Evolutionary conservation across 2,113 vertebrate species (phyloP).

Genomic region (Poecile atricapillus): DNA sequence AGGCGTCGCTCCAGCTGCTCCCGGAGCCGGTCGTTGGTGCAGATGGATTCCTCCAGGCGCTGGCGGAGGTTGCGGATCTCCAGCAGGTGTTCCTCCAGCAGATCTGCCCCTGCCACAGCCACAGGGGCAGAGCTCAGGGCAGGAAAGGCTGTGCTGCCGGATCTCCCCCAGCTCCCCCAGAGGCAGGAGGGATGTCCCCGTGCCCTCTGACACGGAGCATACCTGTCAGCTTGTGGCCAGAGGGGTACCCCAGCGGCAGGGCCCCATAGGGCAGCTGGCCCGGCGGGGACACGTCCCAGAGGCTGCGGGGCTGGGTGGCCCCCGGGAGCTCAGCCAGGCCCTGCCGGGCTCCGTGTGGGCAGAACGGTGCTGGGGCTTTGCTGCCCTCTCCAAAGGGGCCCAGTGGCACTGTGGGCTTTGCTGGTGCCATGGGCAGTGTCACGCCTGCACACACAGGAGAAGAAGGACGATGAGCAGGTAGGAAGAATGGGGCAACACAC

Average conservation of each 20-base stretch:
- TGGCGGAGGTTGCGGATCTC: slow-evolving; percentile 86
- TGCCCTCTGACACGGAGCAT: background rate
- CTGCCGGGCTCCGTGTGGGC: slow-evolving; percentile 18
- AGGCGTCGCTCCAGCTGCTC: slow-evolving; percentile 84
- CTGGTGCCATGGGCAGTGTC: slow-evolving; percentile 62
- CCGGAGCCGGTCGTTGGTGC: slow-evolving; percentile 84
- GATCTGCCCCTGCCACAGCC: slow-evolving; percentile 72
- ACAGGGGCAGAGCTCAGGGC: background rate
- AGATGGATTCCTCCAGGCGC: slow-evolving; percentile 89
- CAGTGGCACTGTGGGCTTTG: slow-evolving; percentile 51
- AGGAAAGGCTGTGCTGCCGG: accelerated
- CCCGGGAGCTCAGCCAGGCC: background rate
- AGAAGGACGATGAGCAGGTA: background rate
- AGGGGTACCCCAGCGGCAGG: slow-evolving; percentile 71
- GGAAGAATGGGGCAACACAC: background rate
- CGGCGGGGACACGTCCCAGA: slow-evolving; percentile 62
- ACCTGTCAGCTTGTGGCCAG: slow-evolving; percentile 80
- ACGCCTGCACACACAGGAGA: background rate
- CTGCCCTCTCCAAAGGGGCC: slow-evolving; percentile 41
- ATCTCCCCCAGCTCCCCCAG: background rate
- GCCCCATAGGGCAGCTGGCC: slow-evolving; percentile 43
- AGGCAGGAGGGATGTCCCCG: too few species aligned
- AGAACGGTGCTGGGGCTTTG: slow-evolving; percentile 33
- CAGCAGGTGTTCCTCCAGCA: slow-evolving; percentile 86
- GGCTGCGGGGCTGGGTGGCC: slow-evolving; percentile 4